Conservation (phyloP, 64 coral and sea anemone species). For the Porites lutea region DNA sequence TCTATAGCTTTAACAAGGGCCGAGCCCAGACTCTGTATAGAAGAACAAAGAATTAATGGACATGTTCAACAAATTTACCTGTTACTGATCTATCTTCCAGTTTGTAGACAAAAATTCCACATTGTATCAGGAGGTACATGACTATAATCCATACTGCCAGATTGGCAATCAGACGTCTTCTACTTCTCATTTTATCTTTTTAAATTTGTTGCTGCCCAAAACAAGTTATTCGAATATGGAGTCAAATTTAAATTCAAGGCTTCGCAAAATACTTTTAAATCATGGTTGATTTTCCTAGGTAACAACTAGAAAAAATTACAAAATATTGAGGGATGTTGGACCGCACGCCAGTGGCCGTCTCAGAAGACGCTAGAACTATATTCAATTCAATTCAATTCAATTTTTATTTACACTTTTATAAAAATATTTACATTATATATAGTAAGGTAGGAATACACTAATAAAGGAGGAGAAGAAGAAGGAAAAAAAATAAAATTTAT, state of each 20-base stretch:
- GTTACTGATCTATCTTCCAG: background rate
- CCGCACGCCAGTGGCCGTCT: no score
- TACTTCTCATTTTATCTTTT: background rate
- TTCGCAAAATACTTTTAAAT: background rate
- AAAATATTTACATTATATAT: no score
- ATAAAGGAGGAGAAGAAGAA: no score
- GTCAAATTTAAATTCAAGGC: background rate
- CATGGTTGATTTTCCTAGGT: background rate
- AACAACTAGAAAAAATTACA: background rate
- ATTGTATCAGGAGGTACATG: background rate
- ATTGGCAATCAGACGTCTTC: background rate
- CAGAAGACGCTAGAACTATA: no score
- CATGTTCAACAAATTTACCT: background rate
- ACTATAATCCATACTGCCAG: conserved; percentile 5
- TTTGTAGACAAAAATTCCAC: conserved; percentile 14
- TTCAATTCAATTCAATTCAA: no score
- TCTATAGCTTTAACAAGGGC: no score
- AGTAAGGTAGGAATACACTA: no score
- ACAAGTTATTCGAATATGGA: background rate
- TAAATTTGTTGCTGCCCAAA: background rate
- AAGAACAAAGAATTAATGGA: background rate
- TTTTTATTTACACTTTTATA: no score
- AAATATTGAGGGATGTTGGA: no score
- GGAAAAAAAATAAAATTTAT: no score
- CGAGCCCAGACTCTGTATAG: no score